Percentiles rank a stretch among this genome's conserved stretches.
These are phyloP conservation scores for Schizopygopsis pylzovi DNA, from an alignment of 2,797 vertebrate genomes.

Conservation along the genomic window DNA sequence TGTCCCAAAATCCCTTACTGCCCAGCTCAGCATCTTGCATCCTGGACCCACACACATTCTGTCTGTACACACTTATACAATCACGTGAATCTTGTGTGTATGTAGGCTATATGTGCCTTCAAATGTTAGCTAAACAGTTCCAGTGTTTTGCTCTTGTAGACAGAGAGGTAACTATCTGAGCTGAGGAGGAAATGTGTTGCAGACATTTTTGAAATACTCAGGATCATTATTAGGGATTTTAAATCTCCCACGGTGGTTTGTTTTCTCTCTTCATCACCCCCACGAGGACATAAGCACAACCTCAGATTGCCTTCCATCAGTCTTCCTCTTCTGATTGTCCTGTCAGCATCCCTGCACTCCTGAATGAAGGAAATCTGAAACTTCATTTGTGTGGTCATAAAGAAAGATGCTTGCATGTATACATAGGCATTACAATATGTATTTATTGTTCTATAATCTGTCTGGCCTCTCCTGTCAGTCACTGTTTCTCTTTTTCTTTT, in stretches of 20 bases:
- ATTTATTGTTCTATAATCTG: not conserved
- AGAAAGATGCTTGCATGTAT: not conserved
- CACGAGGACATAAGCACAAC: conserved; percentile 24
- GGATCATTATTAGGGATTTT: not conserved
- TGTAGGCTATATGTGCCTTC: not conserved
- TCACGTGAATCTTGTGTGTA: not conserved
- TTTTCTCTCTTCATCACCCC: conserved; percentile 16
- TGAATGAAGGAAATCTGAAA: not conserved
- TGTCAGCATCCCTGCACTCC: not conserved
- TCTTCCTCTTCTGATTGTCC: not conserved
- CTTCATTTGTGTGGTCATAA: not conserved
- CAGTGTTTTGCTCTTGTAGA: not conserved
- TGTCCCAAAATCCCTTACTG: conserved; percentile 43
- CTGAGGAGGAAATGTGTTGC: not conserved
- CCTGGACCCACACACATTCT: conserved; percentile 23
- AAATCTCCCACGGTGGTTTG: not conserved
- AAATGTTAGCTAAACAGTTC: not conserved
- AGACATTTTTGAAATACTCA: not conserved
- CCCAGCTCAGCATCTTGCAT: conserved; percentile 46
- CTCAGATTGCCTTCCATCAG: not conserved
- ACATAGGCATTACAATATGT: not conserved
- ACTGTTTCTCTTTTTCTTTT: not conserved
- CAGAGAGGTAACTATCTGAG: not conserved
- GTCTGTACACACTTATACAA: conserved; percentile 1
- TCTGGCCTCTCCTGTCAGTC: not conserved